Evolutionary conservation across 2,888 invertebrate genomes (phyloP), one percentile per base, ranked within the genome.

Genomic region (Apodemia duryi): DNA sequence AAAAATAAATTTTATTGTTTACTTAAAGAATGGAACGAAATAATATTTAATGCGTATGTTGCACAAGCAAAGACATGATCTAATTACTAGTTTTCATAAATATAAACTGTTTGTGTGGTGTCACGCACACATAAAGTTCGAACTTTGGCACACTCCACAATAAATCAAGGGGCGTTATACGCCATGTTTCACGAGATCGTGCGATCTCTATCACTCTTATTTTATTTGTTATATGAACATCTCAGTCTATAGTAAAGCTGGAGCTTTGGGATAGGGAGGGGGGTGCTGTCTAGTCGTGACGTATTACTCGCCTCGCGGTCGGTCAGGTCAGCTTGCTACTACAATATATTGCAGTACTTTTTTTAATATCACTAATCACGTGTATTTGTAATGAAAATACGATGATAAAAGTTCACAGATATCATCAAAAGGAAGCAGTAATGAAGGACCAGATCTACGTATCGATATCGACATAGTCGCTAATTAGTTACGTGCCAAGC

Each of bases 161-260:
- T 92, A 91, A 92, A 92, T 92, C 91, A 92, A 89, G 91, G 90
- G 91, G 92, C 91, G 92, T 91, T 91, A 89, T 92, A 86, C 92
- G 92, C 92, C 92, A 92, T 92, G 91, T 92, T 92, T 91, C 88
- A 91, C 86, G 82, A 84, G 85, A 78, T 81, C 78, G 74, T 76
- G 78, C 81, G 76, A 75, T 88, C 87, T 84, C 85, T 83, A 77
- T 91, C 84, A 71, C 85, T 80, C 91, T 75, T 75, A 72, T 66
- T 73, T 71, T 70, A 79, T 80, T 79, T 75, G 76, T 79, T 73
- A 81, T 88, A 75, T 72, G 74, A 78, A 78, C 77, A 78, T 88
- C 87, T 78, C 85, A 69, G 80, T 88, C 82, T 83, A 77, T 78
- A 85, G 77, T 78, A 80, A 81, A 86, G 84, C 86, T 80, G 81